A percentile compares a stretch with the other conserved stretches of the same genome.
phyloP scores from a whole-genome alignment of 2,113 vertebrate genomes.

The Serinus canaria region DNA sequence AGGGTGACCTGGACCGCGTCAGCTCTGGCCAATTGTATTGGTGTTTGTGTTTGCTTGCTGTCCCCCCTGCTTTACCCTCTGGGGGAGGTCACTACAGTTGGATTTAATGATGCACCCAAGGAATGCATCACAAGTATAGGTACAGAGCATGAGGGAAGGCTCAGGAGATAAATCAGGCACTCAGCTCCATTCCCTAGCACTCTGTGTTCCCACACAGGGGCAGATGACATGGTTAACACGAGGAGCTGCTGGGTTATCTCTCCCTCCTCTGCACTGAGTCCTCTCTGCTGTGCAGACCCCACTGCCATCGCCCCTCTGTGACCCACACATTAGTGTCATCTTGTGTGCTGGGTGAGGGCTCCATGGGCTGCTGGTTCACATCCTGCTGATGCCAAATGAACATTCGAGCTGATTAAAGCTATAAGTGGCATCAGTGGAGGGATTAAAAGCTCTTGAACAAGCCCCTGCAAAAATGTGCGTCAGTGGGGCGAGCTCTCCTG shows the following conservation, averaged over 20 bases:
- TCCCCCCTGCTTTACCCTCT: background rate
- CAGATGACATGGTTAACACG: background rate
- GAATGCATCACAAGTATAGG: rapidly evolving
- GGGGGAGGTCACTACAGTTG: rapidly evolving
- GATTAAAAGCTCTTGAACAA: conserved; percentile 39
- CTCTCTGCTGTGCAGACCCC: background rate
- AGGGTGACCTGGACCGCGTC: background rate
- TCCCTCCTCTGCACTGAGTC: background rate
- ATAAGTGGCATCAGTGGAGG: conserved; percentile 17
- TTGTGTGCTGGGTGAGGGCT: background rate
- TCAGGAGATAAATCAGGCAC: background rate
- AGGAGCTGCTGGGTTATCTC: background rate
- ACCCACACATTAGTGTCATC: background rate
- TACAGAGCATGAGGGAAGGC: background rate
- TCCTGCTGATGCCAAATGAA: background rate
- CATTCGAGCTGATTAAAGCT: conserved; percentile 35
- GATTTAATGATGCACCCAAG: background rate
- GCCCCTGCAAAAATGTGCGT: background rate
- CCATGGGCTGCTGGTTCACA: background rate
- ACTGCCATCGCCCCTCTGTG: background rate
- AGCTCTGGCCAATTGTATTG: background rate
- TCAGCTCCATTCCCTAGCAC: background rate
- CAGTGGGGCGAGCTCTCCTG: background rate
- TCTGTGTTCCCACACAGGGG: background rate
- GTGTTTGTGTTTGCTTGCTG: background rate